A percentile compares a stretch with the other conserved stretches of the same genome.
phyloP scores from a whole-genome alignment of 2,888 invertebrate species.

The Pterobdella sp. region DNA sequence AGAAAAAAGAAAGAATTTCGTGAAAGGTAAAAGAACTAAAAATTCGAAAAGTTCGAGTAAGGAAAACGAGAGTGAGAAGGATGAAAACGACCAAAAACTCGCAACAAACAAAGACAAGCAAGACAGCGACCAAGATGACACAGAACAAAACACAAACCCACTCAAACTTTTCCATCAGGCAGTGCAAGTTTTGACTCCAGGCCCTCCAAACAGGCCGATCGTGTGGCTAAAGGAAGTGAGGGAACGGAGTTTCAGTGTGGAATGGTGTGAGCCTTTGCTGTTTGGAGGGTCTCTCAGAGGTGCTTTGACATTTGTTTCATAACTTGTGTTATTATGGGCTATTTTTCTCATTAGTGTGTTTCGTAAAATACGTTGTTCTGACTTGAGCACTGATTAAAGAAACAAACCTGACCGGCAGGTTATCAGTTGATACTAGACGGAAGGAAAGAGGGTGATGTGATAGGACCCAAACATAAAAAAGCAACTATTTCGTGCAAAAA shows the following conservation, averaged over 20 bases:
- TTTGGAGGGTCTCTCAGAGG: conserved; percentile 47
- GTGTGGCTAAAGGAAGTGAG: conserved; percentile 46
- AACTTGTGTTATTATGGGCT: too few relatives aligned
- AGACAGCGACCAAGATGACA: too few relatives aligned
- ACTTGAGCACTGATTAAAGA: too few relatives aligned
- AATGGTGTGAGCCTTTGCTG: conserved; percentile 50
- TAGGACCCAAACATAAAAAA: conserved; percentile 47
- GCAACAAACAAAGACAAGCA: neutral
- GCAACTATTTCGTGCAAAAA: conserved; percentile 49
- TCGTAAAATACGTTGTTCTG: too few relatives aligned
- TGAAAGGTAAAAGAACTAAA: neutral
- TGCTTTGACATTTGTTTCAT: too few relatives aligned
- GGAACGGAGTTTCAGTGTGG: conserved; percentile 48
- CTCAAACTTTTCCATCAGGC: conserved; percentile 43
- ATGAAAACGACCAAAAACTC: neutral
- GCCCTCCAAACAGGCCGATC: conserved; percentile 49
- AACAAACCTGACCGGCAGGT: too few relatives aligned
- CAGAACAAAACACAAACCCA: too few relatives aligned
- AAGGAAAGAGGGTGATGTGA: conserved; percentile 47
- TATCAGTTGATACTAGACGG: conserved; percentile 49
- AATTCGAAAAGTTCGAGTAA: neutral
- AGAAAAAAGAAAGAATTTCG: neutral
- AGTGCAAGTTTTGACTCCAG: conserved; percentile 48
- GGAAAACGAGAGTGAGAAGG: neutral
- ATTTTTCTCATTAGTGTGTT: too few relatives aligned